Base-by-base conservation (phyloP, 1,140 invertebrate genomes). In the Drosophila subobscura region DNA sequence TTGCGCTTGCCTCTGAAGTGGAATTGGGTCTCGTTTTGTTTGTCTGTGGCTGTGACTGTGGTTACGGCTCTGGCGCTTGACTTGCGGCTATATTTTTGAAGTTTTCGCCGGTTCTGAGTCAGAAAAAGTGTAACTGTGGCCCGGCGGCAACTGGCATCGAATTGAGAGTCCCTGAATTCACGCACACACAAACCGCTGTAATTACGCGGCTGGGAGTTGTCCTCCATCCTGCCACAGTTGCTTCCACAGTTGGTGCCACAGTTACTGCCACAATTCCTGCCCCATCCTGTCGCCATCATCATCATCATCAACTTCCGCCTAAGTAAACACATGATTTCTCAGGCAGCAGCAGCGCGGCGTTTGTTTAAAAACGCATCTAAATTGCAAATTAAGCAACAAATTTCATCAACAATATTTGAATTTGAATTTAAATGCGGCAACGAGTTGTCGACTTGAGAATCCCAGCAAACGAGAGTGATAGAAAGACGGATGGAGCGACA, bases 381-480 rank as follows among this genome's bases (percentile, higher is more conserved):
- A 89, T 89, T 89, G 85, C 76, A 89, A 89, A 89, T 89, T 89
- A 89, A 85, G 84, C 85, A 89, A 85, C 83, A 88, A 88, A 88
- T 89, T 89, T 89, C 79, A 89, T 85, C 85, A 89, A 89, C 84
- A 89, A 89, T 89, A 89, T 89, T 88, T 89, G 83, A 88, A 88
- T 88, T 88, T 88, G 83, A 88, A 89, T 88, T 89, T 73, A 88
- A 88, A 89, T 88, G 83, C 79, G 83, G 68, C 83, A 88, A 86
- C 61, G 70, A 75, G 75, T 77, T 88, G 72, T 23, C 42, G 54
- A 29, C 23, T 44, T 44, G 55, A 25, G 59, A 37, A 20, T 27
- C 20, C 5, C 33, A 51, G 47, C 14, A 22, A 73, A 47, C 40
- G 56, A 33, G 7, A 60, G 49, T 10, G 29, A 5, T 8, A 50